These are phyloP conservation scores for Heliconius cydno DNA, from an alignment of 2,888 invertebrate species.

Conservation along the genomic window DNA sequence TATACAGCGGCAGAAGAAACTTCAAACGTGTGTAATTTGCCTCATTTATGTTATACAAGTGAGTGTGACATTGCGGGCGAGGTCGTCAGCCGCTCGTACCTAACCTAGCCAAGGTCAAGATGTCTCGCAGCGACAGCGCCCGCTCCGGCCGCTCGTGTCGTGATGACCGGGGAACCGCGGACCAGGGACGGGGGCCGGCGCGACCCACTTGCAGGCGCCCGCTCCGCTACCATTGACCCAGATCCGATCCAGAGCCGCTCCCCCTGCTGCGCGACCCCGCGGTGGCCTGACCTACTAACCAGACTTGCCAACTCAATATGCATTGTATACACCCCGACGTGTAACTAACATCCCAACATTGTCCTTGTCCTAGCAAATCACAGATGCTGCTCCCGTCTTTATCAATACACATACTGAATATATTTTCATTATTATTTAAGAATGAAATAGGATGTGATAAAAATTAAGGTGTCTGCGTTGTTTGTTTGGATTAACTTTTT, in stretches of 20 bases:
- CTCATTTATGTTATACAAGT: conserved; percentile 26
- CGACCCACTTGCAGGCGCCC: conserved; percentile 54
- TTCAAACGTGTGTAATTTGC: conserved; percentile 30
- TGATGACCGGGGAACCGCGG: neutral
- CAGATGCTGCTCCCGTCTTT: neutral
- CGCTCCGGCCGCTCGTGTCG: neutral
- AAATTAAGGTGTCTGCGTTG: neutral
- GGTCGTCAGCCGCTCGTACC: conserved; percentile 48
- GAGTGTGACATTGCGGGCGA: conserved; percentile 43
- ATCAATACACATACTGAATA: neutral
- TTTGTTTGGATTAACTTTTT: neutral
- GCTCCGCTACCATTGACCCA: conserved; percentile 62
- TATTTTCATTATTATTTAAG: neutral
- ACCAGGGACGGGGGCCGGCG: conserved; percentile 33
- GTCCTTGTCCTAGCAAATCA: neutral
- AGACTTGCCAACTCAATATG: conserved; percentile 49
- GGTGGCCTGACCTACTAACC: conserved; percentile 64
- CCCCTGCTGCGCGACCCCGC: conserved; percentile 37
- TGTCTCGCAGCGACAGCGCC: conserved; percentile 13
- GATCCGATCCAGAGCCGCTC: conserved; percentile 45
- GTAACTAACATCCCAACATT: conserved; percentile 1
- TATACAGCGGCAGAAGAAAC: conserved; percentile 8
- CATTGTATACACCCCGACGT: neutral
- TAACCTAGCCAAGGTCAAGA: conserved; percentile 52
- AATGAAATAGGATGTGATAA: neutral